phyloP scores from a whole-genome alignment of 2,113 vertebrate species.

The Pimephales promelas region DNA sequence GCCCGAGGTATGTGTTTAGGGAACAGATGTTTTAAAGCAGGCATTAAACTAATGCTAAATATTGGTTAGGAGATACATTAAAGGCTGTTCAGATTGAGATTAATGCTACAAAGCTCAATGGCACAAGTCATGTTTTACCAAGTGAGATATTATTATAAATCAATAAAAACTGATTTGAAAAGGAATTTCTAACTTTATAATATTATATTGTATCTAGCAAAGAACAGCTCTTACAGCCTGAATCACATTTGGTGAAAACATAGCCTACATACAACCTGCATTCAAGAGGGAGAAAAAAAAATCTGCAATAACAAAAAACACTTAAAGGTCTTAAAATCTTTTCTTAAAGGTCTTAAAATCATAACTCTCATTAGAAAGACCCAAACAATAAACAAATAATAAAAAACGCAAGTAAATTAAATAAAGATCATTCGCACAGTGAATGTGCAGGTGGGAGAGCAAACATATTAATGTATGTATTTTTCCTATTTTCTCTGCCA shows the following conservation, averaged over 20 bases:
- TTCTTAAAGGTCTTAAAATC: not conserved
- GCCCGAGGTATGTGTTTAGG: no score
- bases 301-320: no score
- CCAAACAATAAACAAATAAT: not conserved
- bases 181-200: not conserved
- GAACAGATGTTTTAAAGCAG: not conserved
- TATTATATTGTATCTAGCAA: not conserved
- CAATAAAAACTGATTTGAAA: constrained; percentile 1
- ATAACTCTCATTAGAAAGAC: not conserved
- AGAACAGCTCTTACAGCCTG: not conserved
- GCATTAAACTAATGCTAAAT: constrained; percentile 12
- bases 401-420: no score
- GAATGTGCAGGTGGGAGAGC: no score
- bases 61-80: not conserved
- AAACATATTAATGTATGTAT: no score
- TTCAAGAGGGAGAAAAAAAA: not conserved
- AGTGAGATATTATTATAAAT: not conserved
- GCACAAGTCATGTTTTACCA: not conserved
- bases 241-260: not conserved
- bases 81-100: not conserved
- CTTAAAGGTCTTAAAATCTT: not conserved
- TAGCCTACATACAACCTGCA: not conserved
- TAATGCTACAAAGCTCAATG: not conserved
- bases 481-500: no score
- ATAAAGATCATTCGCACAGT: no score